Conservation (phyloP, 2,888 invertebrate genomes). For the Nomada lathburiana region DNA sequence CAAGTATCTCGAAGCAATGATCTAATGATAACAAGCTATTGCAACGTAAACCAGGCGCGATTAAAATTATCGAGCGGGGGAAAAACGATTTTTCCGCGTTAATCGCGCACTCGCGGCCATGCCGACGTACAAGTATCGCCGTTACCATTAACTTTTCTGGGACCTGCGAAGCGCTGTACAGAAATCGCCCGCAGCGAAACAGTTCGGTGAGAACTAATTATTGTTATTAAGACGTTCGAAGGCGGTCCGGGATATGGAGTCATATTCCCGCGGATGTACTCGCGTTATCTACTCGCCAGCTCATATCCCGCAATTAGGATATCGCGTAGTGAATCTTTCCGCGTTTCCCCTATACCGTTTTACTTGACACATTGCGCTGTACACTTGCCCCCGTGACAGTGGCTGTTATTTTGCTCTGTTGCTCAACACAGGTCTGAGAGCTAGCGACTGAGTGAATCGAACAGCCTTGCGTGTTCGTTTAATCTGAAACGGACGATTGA, state of each 20-base stretch:
- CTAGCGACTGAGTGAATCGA: constrained; percentile 7
- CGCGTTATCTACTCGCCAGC: constrained; percentile 29
- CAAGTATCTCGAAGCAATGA: neutral
- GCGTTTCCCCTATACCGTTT: constrained; percentile 17
- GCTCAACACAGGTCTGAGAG: neutral
- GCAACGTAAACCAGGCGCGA: neutral
- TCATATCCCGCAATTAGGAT: constrained; percentile 52
- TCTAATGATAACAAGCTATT: neutral
- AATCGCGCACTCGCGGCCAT: neutral
- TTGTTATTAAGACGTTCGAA: constrained; percentile 64
- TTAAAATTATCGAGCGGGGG: neutral
- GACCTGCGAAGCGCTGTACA: constrained; percentile 19
- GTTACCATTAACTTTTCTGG: constrained; percentile 1
- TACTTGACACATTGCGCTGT: neutral
- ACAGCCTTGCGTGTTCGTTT: neutral
- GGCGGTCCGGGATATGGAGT: constrained; percentile 38
- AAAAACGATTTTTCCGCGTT: neutral
- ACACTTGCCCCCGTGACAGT: neutral
- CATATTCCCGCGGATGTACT: constrained; percentile 39
- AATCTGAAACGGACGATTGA: neutral
- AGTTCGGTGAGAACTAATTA: constrained; percentile 60
- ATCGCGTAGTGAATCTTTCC: constrained; percentile 44
- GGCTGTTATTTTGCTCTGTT: constrained; percentile 21
- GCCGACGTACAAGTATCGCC: constrained; percentile 24
- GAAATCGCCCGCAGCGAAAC: constrained; percentile 5